Evolutionary conservation across 2,888 invertebrate species (phyloP).

Genomic region (Hirtodrosophila confusa): DNA sequence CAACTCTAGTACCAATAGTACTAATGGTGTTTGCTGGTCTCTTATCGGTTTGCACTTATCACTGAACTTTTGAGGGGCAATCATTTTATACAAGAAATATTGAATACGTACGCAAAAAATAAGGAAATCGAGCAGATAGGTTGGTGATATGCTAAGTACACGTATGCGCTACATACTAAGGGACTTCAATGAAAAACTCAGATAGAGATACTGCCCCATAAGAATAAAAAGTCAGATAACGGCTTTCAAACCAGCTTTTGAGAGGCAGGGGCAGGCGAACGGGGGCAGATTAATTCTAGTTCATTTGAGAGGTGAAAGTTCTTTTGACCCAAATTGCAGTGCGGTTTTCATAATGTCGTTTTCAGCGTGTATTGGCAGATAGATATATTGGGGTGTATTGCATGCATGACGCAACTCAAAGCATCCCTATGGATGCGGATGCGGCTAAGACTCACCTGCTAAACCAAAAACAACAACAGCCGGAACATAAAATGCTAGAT

Average conservation of each 20-base stretch:
- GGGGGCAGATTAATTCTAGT: conserved; percentile 7
- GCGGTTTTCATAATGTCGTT: conserved; percentile 7
- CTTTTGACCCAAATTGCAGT: conserved; percentile 56
- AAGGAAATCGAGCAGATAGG: conserved; percentile 15
- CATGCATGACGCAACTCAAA: conserved; percentile 51
- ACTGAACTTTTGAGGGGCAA: conserved; percentile 29
- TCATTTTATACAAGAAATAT: conserved; percentile 36
- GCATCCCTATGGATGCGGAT: background rate
- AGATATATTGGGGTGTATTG: background rate
- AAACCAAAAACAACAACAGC: conserved; percentile 91
- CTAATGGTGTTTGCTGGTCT: conserved; percentile 21
- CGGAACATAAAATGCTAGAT: conserved; percentile 93
- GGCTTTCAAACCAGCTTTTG: conserved; percentile 21
- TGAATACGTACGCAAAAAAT: conserved; percentile 59
- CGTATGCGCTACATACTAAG: conserved; percentile 34
- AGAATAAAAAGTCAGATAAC: conserved; percentile 25
- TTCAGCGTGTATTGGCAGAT: conserved; percentile 3
- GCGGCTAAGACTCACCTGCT: conserved; percentile 87
- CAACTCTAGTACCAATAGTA: background rate
- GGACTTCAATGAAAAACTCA: conserved; percentile 4
- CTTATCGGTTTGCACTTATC: conserved; percentile 57
- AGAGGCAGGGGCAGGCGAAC: background rate
- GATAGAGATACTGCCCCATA: conserved; percentile 8
- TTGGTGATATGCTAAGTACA: conserved; percentile 35
- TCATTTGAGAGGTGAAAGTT: conserved; percentile 57